phyloP scores from a whole-genome alignment of 2,888 invertebrate species.

The Drosophila peninsularis region DNA sequence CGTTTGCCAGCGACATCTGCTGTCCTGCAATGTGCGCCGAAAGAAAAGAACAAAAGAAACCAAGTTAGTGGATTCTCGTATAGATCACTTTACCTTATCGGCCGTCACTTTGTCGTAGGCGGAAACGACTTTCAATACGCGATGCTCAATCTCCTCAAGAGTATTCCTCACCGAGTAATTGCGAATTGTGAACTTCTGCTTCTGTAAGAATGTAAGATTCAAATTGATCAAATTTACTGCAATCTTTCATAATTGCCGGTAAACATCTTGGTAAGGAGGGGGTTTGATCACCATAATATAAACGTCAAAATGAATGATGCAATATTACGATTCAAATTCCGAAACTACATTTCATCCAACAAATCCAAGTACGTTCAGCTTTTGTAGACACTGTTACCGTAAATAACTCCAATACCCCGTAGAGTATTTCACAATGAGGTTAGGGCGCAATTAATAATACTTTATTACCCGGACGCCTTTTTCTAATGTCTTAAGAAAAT shows the following conservation, averaged over 20 bases:
- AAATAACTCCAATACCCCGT: constrained; percentile 13
- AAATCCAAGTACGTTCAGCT: not conserved
- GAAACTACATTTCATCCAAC: not conserved
- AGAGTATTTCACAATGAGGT: constrained; percentile 71
- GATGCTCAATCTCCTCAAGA: constrained; percentile 89
- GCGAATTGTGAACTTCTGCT: constrained; percentile 66
- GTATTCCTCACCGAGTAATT: constrained; percentile 85
- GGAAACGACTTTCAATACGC: constrained; percentile 94
- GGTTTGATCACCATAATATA: constrained; percentile 19
- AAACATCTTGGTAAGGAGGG: not conserved
- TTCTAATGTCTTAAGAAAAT: not conserved
- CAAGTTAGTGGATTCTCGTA: constrained; percentile 44
- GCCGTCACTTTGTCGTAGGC: constrained; percentile 95
- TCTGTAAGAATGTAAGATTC: constrained; percentile 47
- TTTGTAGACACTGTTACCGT: not conserved
- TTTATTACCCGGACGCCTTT: not conserved
- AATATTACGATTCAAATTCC: constrained; percentile 10
- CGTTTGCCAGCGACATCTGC: constrained; percentile 86
- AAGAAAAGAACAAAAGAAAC: constrained; percentile 75
- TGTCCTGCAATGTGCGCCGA: constrained; percentile 75
- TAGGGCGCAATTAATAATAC: constrained; percentile 53
- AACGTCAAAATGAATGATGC: constrained; percentile 31
- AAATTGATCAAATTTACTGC: constrained; percentile 6
- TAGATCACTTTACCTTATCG: constrained; percentile 89
- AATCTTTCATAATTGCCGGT: constrained; percentile 14